Percentiles rank a stretch among this genome's conserved stretches.
Conservation (phyloP, 2,888 invertebrate species). For the Eristalis tenax region DNA sequence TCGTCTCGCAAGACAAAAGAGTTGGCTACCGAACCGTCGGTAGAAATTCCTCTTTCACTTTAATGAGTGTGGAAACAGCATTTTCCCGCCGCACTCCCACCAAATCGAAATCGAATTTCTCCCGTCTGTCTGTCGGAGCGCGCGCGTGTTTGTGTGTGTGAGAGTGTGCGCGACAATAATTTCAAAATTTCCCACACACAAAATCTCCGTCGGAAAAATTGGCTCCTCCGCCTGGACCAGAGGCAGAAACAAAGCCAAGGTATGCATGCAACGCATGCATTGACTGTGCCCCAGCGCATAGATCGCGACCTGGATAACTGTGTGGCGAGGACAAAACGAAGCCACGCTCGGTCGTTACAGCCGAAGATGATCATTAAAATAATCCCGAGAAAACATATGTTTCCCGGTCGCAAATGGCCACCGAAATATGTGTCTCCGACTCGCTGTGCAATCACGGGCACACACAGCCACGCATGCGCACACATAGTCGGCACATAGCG, state of each 20-base stretch:
- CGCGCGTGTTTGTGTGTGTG: too few species aligned
- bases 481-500: not conserved
- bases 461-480: not conserved
- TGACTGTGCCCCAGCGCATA: constrained; percentile 25
- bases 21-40: not conserved
- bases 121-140: too few species aligned
- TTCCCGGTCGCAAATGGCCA: constrained; percentile 61
- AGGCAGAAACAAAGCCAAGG: constrained; percentile 1
- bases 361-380: constrained; percentile 70
- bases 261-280: not conserved
- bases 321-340: constrained; percentile 22
- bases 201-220: constrained; percentile 48
- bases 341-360: constrained; percentile 21
- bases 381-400: constrained; percentile 70
- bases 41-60: constrained; percentile 63
- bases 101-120: constrained; percentile 46
- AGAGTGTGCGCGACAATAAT: constrained; percentile 55
- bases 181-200: constrained; percentile 67
- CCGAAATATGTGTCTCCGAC: constrained; percentile 54
- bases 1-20: not conserved
- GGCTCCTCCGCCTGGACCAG: not conserved
- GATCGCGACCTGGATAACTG: constrained; percentile 69
- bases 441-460: too few species aligned
- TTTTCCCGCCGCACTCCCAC: constrained; percentile 39
- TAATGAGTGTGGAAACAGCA: constrained; percentile 60